Evolutionary conservation across 2,888 invertebrate genomes (phyloP), one percentile per base, ranked within the genome.

Genomic region (Cephus nigrinus): DNA sequence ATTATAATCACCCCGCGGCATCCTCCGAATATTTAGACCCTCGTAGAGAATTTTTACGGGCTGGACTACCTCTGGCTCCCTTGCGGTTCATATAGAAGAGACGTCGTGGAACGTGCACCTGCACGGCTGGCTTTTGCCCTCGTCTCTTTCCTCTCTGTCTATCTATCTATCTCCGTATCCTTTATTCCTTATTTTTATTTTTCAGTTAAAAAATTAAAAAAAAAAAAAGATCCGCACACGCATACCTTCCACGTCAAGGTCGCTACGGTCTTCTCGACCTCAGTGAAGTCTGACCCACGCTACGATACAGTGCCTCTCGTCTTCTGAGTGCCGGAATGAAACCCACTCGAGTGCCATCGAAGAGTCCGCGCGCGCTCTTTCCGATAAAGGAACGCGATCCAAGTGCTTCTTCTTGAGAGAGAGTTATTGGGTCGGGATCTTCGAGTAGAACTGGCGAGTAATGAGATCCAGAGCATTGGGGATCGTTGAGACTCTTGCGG

Each of bases 11-110:
- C 81, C 84, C 79, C 80, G 79, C 80, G 81, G 82, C 82, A 83
- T 84, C 84, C 85, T 76, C 83, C 86, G 84, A 85, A 87, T 87
- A 87, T 87, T 84, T 87, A 84, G 84, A 82, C 81, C 82, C 84
- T 82, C 81, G 83, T 82, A 81, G 82, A 82, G 81, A 79, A 85
- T 83, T 83, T 83, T 81, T 84, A 83, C 78, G 80, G 76, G 80
- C 78, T 73, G 55, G 71, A 73, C 34, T 40, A 69, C 74, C 75
- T 72, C 74, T 31, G 31, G 76, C 73, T 32, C 55, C 31, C 72
- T 69, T 35, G 69, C 1, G 34, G 74, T 71, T 71, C 31, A 4
- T 71, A 12, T 23, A 12, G 71, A 33, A 71, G 71, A 30, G 15
- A 71, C 31, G 30, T 12, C 12, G 71, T 71, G 31, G 33, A 71